Evolutionary conservation across 2,113 vertebrate genomes (phyloP).

Genomic region (Myotis davidii): DNA sequence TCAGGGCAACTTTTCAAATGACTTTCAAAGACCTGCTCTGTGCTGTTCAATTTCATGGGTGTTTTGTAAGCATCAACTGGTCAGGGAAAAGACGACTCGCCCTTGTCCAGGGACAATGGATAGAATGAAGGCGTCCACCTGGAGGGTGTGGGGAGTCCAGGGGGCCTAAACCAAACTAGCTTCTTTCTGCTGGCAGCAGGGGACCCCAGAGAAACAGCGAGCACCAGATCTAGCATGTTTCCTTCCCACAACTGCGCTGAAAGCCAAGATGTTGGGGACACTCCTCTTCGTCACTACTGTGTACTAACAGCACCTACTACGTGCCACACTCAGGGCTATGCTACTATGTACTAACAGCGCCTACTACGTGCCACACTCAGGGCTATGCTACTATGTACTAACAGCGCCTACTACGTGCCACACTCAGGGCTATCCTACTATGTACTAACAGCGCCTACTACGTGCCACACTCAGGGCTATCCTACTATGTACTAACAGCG

Average conservation of each 20-base stretch:
- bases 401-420: background rate
- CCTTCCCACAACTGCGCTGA: rapidly evolving
- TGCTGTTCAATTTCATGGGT: background rate
- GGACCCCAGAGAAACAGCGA: background rate
- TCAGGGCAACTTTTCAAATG: background rate
- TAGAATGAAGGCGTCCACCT: background rate
- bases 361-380: background rate
- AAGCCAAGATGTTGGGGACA: rapidly evolving
- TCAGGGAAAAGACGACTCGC: background rate
- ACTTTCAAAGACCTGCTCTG: background rate
- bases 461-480: background rate
- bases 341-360: rapidly evolving
- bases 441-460: background rate
- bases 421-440: background rate
- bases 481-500: rapidly evolving
- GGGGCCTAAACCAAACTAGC: background rate
- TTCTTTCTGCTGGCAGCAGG: background rate
- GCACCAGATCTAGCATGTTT: rapidly evolving
- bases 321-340: background rate
- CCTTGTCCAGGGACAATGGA: rapidly evolving
- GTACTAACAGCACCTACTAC: background rate
- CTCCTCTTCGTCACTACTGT: rapidly evolving
- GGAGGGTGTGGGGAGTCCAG: no score
- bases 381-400: rapidly evolving
- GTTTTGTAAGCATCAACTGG: background rate